phyloP scores from a whole-genome alignment of 2,888 invertebrate species.

The Gryllus longicercus region DNA sequence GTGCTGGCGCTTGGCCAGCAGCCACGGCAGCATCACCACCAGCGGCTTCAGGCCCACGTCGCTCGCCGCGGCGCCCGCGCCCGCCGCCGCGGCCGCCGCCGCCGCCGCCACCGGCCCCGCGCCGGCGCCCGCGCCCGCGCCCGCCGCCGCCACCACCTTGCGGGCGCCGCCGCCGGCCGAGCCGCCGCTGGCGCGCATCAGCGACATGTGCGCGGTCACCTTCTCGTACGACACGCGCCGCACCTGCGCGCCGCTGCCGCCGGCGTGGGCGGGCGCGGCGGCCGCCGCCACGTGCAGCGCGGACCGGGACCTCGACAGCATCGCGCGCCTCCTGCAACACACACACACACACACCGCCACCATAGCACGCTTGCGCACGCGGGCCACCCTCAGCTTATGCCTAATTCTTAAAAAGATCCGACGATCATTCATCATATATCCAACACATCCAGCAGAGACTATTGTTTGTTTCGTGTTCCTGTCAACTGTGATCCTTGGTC shows the following conservation, averaged over 20 bases:
- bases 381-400: too few relatives aligned
- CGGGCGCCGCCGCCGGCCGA: not conserved
- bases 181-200: not conserved
- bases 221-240: not conserved
- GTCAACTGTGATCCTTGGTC: too few relatives aligned
- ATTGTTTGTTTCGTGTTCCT: too few relatives aligned
- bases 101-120: constrained; percentile 3
- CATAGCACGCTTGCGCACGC: too few relatives aligned
- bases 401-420: too few relatives aligned
- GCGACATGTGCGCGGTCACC: not conserved
- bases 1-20: constrained; percentile 49
- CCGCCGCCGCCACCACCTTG: not conserved
- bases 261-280: not conserved
- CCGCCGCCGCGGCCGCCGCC: constrained; percentile 43
- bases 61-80: not conserved
- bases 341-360: too few relatives aligned
- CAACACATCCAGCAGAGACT: too few relatives aligned
- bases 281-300: not conserved
- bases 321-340: not conserved
- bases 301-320: not conserved
- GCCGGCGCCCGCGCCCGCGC: not conserved
- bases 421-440: too few relatives aligned
- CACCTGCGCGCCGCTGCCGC: not conserved
- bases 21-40: constrained; percentile 49
- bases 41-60: constrained; percentile 41